Conservation (phyloP, 2,797 vertebrate genomes). For the Phaenicophaeus curvirostris region DNA sequence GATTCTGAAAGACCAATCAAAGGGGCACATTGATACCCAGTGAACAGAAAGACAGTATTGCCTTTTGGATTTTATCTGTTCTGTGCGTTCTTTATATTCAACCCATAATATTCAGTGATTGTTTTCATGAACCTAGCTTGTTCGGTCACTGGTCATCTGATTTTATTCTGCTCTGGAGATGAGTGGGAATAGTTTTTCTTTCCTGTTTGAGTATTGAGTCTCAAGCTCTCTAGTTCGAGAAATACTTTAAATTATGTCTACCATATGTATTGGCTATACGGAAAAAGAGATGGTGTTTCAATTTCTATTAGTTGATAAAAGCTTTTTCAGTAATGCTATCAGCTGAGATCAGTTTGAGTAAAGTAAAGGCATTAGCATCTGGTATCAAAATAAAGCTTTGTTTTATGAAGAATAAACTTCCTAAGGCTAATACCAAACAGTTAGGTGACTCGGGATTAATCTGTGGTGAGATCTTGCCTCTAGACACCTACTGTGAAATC, state of each 20-base stretch:
- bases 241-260: neutral
- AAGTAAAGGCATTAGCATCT: neutral
- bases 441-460: neutral
- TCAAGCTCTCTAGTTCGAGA: neutral
- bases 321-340: neutral
- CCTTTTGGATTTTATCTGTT: conserved; percentile 69
- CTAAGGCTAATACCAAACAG: neutral
- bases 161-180: conserved; percentile 57
- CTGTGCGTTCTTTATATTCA: conserved; percentile 69
- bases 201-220: neutral
- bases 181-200: conserved; percentile 65
- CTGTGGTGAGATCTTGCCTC: neutral
- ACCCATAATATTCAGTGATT: conserved; percentile 71
- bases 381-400: neutral
- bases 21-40: conserved; percentile 74
- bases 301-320: conserved; percentile 2
- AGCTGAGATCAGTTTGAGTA: neutral
- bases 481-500: neutral
- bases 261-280: neutral
- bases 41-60: conserved; percentile 76
- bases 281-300: neutral
- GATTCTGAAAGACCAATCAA: conserved; percentile 73
- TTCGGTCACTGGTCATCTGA: conserved; percentile 18
- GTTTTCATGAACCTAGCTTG: conserved; percentile 73
- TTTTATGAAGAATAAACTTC: conserved; percentile 12